Conservation (phyloP, 30 jellyfish, hydroid and myxozoan genomes). For the Turritopsis dohrnii region DNA sequence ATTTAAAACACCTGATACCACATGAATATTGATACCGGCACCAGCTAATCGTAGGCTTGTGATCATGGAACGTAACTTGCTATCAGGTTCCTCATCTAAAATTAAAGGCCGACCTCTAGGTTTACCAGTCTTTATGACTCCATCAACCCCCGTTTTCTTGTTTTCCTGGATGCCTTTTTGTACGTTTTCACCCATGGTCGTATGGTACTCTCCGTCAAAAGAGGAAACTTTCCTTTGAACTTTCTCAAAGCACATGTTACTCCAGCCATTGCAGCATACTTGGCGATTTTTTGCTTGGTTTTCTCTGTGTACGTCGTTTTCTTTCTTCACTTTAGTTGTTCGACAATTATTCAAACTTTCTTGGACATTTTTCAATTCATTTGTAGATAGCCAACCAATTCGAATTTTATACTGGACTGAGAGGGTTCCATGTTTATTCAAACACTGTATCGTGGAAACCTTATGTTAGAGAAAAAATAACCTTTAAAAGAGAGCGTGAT, state of each 20-base stretch:
- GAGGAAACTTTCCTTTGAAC: slow-evolving; percentile 11
- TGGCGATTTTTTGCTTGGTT: slow-evolving; percentile 11
- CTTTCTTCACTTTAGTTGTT: neutral
- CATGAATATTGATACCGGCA: slow-evolving; percentile 12
- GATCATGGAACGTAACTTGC: too few relatives aligned
- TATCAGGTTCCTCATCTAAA: neutral
- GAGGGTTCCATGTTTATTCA: too few relatives aligned
- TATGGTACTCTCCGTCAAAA: slow-evolving; percentile 9
- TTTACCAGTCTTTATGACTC: neutral
- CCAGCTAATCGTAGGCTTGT: too few relatives aligned
- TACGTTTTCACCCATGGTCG: neutral
- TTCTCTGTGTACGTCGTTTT: slow-evolving; percentile 7
- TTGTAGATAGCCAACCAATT: too few relatives aligned
- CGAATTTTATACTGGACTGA: too few relatives aligned
- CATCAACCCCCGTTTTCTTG: neutral
- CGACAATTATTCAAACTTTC: neutral
- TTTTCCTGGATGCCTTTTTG: neutral
- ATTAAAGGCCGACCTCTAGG: neutral
- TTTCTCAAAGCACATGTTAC: too few relatives aligned
- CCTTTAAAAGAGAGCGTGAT: too few relatives aligned
- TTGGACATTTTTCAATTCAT: slow-evolving; percentile 6
- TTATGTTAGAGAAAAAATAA: too few relatives aligned
- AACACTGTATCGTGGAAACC: too few relatives aligned
- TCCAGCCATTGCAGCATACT: slow-evolving; percentile 5
- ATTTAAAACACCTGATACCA: neutral